These are phyloP conservation scores for Tetanocera ferruginea DNA, from an alignment of 2,888 invertebrate genomes.

Conservation along the genomic window DNA sequence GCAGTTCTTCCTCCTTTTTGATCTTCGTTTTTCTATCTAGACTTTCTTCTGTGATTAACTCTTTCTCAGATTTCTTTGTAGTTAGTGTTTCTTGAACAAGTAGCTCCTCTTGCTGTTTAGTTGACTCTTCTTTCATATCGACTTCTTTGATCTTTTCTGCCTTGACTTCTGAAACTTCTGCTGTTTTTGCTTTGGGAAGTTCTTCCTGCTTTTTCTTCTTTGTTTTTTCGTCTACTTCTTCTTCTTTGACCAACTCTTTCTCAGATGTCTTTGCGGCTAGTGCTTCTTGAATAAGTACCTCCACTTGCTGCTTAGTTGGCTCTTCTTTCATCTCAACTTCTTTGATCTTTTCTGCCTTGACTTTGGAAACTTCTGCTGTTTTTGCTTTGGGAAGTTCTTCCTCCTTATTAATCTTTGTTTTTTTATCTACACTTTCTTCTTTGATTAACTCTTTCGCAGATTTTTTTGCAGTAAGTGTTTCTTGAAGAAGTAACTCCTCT, in stretches of 20 bases:
- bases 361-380: conserved; percentile 45
- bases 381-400: conserved; percentile 40
- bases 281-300: neutral
- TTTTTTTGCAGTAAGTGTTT: too few species aligned
- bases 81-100: conserved; percentile 34
- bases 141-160: conserved; percentile 42
- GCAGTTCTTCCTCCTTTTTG: neutral
- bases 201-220: neutral
- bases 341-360: conserved; percentile 12
- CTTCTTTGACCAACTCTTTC: conserved; percentile 25
- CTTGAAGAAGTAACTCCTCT: too few species aligned
- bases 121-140: neutral
- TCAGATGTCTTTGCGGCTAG: neutral
- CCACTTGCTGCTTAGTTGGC: neutral
- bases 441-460: conserved; percentile 1
- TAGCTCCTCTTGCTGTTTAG: conserved; percentile 36
- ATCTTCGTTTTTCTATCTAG: neutral
- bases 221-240: neutral
- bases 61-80: neutral
- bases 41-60: neutral
- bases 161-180: conserved; percentile 49
- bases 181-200: conserved; percentile 43
- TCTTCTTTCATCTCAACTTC: conserved; percentile 44
- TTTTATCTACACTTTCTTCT: conserved; percentile 22
- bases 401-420: conserved; percentile 42